These are phyloP conservation scores for Siniperca obscura DNA, from an alignment of 2,797 vertebrate species.

Conservation along the genomic window DNA sequence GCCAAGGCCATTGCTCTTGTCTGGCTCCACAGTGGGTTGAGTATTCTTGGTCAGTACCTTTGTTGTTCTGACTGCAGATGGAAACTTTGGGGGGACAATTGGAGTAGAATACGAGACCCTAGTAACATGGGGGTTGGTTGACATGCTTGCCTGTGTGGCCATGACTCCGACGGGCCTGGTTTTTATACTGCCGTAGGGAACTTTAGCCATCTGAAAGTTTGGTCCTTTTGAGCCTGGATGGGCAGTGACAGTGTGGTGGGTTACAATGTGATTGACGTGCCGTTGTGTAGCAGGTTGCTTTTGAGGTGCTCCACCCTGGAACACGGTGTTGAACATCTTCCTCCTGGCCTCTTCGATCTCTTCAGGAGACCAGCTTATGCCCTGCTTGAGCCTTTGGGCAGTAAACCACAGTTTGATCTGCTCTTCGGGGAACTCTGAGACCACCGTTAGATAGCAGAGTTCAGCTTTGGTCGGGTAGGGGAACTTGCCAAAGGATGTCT, in stretches of 20 bases:
- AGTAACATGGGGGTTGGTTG: constrained; percentile 88
- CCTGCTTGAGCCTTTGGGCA: constrained; percentile 97
- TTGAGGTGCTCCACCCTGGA: constrained; percentile 90
- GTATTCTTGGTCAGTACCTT: constrained; percentile 79
- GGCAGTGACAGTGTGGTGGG: constrained; percentile 88
- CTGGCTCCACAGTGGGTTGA: constrained; percentile 76
- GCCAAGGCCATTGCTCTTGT: constrained; percentile 77
- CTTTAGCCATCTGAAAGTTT: constrained; percentile 87
- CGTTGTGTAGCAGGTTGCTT: constrained; percentile 82
- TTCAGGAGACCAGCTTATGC: constrained; percentile 98
- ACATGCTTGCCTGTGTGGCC: constrained; percentile 88
- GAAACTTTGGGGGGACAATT: constrained; percentile 85
- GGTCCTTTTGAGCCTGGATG: constrained; percentile 86
- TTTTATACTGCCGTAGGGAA: constrained; percentile 88
- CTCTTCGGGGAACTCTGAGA: constrained; percentile 97
- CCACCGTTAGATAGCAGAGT: constrained; percentile 97
- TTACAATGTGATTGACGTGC: constrained; percentile 83
- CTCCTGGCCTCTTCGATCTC: constrained; percentile 97
- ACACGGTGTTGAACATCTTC: constrained; percentile 99
- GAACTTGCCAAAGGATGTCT: constrained; percentile 98
- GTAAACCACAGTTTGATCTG: constrained; percentile 99
- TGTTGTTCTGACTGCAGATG: constrained; percentile 76
- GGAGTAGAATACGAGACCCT: constrained; percentile 88
- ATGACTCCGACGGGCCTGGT: constrained; percentile 87
- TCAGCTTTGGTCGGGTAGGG: constrained; percentile 98